Conservation (phyloP, 1,140 invertebrate genomes). For the Branchinecta lindahli region DNA sequence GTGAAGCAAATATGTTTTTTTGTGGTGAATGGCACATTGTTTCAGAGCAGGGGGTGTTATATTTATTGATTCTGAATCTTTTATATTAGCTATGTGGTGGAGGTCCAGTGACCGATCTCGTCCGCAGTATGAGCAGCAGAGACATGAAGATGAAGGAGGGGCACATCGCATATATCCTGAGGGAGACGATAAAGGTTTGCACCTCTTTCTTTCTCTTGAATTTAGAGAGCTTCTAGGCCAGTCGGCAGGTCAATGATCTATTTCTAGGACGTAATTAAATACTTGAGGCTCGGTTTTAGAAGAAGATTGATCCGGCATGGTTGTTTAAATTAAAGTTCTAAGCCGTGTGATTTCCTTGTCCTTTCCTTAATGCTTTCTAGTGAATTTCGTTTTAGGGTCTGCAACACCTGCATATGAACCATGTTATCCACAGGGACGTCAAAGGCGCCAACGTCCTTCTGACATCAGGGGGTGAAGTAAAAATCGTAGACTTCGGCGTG, state of each 20-base stretch:
- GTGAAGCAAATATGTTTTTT: too few species aligned
- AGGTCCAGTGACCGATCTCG: constrained; percentile 60
- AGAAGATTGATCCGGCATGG: too few species aligned
- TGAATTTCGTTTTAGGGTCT: constrained; percentile 44
- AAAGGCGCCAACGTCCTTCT: constrained; percentile 69
- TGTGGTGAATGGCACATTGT: too few species aligned
- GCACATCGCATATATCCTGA: constrained; percentile 70
- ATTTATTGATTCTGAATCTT: constrained; percentile 7
- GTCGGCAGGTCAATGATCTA: too few species aligned
- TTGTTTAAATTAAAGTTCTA: too few species aligned
- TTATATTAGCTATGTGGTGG: constrained; percentile 56
- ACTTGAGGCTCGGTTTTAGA: too few species aligned
- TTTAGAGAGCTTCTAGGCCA: too few species aligned
- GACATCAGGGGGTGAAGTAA: constrained; percentile 64
- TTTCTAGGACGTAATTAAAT: too few species aligned
- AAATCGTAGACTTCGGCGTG: constrained; percentile 67
- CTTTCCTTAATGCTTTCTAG: constrained; percentile 17
- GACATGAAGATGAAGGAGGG: constrained; percentile 62
- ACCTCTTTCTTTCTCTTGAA: background rate
- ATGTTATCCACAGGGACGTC: constrained; percentile 72
- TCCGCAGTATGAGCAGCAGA: constrained; percentile 44
- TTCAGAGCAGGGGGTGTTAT: too few species aligned
- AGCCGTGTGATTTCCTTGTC: background rate
- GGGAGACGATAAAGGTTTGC: constrained; percentile 61
- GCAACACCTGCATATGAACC: constrained; percentile 61